Evolutionary conservation across 1,140 invertebrate genomes (phyloP).

Genomic region (Listronotus bonariensis): DNA sequence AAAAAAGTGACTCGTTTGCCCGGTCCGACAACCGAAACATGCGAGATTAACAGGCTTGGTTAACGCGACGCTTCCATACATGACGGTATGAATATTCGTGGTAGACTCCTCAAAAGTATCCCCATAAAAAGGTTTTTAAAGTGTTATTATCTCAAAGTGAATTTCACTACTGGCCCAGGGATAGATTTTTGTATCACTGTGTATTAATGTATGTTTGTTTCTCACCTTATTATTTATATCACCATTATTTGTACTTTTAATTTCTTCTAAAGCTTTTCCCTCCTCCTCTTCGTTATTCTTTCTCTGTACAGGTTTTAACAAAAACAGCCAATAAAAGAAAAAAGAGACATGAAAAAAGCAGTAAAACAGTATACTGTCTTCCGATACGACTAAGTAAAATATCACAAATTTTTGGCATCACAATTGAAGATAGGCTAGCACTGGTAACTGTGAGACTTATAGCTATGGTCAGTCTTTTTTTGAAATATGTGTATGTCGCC

Average conservation of each 20-base stretch:
- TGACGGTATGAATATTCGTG: too few relatives aligned
- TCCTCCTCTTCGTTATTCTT: constrained; percentile 1
- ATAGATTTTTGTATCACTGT: too few relatives aligned
- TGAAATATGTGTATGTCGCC: constrained; percentile 57
- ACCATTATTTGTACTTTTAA: background rate
- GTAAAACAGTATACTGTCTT: constrained; percentile 51
- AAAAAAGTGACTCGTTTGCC: too few relatives aligned
- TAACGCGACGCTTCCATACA: too few relatives aligned
- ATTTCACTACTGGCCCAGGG: too few relatives aligned
- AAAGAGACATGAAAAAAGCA: constrained; percentile 54
- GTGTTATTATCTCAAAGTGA: too few relatives aligned
- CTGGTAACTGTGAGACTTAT: constrained; percentile 55
- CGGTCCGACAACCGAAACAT: too few relatives aligned
- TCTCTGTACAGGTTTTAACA: constrained; percentile 39
- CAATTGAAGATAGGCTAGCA: constrained; percentile 54
- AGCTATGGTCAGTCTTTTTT: constrained; percentile 55
- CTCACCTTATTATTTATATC: background rate
- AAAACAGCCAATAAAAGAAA: constrained; percentile 48
- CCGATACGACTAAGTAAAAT: constrained; percentile 43
- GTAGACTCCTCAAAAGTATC: too few relatives aligned
- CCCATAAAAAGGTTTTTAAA: too few relatives aligned
- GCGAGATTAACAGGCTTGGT: too few relatives aligned
- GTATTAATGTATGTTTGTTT: too few relatives aligned
- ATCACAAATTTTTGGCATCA: constrained; percentile 56
- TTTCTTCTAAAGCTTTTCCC: background rate